Conservation (phyloP, 2,113 vertebrate species). For the Nymphicus hollandicus region DNA sequence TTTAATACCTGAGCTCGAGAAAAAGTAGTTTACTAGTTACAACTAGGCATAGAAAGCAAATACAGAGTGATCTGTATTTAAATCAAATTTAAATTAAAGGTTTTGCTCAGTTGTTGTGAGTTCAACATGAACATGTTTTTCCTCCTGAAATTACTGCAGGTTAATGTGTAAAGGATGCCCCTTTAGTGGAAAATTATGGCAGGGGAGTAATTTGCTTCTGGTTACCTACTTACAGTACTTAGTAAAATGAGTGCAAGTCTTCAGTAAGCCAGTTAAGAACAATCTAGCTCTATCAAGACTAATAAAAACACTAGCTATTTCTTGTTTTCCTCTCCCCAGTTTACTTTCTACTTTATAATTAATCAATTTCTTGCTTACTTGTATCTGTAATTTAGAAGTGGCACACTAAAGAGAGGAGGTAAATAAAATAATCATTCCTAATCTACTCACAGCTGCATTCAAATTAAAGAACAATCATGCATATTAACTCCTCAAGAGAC, state of each 20-base stretch:
- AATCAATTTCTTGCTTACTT: neutral
- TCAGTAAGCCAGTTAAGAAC: neutral
- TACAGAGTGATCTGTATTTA: neutral
- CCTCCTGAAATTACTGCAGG: neutral
- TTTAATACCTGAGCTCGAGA: neutral
- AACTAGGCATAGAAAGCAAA: neutral
- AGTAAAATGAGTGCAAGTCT: neutral
- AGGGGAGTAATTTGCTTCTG: neutral
- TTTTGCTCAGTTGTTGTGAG: neutral
- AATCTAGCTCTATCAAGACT: neutral
- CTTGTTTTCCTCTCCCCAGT: neutral
- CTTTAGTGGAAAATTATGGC: neutral
- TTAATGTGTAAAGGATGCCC: neutral
- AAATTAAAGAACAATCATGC: neutral
- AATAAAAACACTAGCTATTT: neutral
- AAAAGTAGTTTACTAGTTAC: neutral
- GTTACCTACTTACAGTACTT: neutral
- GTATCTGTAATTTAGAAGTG: neutral
- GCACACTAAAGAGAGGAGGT: neutral
- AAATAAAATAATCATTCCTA: neutral
- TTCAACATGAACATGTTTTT: neutral
- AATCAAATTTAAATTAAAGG: neutral
- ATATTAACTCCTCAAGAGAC: neutral
- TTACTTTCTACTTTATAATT: neutral
- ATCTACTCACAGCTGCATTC: neutral